Evolutionary conservation across 2,113 vertebrate species (phyloP).

Genomic region (Amazona vittata): DNA sequence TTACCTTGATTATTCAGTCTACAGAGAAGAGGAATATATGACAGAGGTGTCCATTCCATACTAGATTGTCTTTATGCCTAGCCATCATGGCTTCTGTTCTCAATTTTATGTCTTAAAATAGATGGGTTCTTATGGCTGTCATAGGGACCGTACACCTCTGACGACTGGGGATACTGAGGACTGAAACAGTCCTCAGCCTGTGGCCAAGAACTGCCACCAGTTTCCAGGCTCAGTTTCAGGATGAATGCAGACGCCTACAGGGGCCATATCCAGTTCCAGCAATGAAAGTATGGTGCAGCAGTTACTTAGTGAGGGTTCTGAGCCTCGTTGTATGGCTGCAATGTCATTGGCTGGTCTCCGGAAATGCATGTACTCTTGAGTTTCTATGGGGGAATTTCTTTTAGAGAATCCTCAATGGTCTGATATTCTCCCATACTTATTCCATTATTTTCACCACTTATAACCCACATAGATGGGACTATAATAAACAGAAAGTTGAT

Average conservation of each 20-base stretch:
- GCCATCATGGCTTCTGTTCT: neutral
- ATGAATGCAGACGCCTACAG: neutral
- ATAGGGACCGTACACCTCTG: neutral
- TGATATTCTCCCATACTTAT: neutral
- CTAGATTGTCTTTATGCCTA: neutral
- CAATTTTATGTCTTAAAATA: neutral
- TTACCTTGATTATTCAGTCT: neutral
- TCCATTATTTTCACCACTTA: neutral
- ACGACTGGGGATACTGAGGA: fast-evolving
- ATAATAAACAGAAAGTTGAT: neutral
- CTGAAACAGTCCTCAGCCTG: neutral
- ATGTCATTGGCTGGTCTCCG: neutral
- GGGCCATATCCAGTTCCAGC: fast-evolving
- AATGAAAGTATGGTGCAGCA: neutral
- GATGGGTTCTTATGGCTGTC: neutral
- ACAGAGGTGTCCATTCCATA: neutral
- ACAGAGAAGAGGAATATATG: neutral
- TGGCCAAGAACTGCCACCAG: neutral
- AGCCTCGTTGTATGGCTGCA: neutral
- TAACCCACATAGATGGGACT: neutral
- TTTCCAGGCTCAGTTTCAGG: neutral
- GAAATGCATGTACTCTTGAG: neutral
- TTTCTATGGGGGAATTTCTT: neutral
- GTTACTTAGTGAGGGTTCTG: neutral
- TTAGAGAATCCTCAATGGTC: neutral